Conservation (phyloP, 2,113 vertebrate genomes). For the Misgurnus mizolepis region DNA sequence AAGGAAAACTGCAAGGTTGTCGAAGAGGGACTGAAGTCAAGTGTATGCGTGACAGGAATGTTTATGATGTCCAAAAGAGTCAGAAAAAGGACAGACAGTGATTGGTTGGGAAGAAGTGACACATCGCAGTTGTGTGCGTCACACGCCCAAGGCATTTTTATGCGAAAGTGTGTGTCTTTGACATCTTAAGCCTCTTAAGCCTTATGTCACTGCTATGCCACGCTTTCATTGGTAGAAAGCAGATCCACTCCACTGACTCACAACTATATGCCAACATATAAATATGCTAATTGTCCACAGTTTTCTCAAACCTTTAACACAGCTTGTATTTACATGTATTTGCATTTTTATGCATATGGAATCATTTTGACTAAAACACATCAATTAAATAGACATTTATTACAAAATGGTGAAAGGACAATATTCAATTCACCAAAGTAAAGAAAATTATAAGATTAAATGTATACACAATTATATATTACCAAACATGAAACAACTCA, state of each 20-base stretch:
- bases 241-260: constrained; percentile 23
- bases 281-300: constrained; percentile 45
- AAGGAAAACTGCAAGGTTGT: background rate
- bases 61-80: background rate
- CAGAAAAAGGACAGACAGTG: background rate
- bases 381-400: background rate
- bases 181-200: background rate
- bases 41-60: background rate
- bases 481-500: constrained; percentile 32
- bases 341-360: constrained; percentile 27
- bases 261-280: constrained; percentile 48
- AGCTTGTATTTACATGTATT: constrained; percentile 43
- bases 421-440: background rate
- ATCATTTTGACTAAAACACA: background rate
- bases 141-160: background rate
- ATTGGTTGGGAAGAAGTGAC: background rate
- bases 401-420: background rate
- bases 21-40: background rate
- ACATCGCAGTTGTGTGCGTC: constrained; percentile 6
- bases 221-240: constrained; percentile 8
- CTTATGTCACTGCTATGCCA: background rate
- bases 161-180: background rate
- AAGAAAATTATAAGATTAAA: background rate
- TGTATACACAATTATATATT: background rate
- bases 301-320: constrained; percentile 27